A percentile compares a stretch with the other conserved stretches of the same genome.
Evolutionary conservation across 2,797 vertebrate genomes (phyloP).

Genomic region (Cyclura pinguis): DNA sequence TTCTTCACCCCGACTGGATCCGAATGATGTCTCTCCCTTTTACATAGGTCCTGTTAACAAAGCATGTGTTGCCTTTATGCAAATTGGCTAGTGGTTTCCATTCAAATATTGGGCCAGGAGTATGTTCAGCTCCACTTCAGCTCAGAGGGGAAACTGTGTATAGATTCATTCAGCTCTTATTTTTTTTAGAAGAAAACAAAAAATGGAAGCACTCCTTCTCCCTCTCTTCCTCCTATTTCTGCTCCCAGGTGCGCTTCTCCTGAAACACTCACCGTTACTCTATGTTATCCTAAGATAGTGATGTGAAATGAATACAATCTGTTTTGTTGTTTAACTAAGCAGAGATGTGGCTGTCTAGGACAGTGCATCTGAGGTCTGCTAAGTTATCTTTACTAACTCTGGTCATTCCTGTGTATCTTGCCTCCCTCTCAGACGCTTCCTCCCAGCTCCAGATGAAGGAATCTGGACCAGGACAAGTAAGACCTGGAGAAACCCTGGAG

Average conservation of each 20-base stretch:
- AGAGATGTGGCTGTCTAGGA: no score
- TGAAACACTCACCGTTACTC: no score
- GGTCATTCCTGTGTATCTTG: neutral
- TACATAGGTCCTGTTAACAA: neutral
- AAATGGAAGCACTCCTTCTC: neutral
- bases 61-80: neutral
- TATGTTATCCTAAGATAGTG: no score
- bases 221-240: neutral
- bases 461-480: conserved; percentile 17
- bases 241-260: neutral
- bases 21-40: neutral
- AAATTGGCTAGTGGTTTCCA: neutral
- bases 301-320: neutral
- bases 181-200: neutral
- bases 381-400: neutral
- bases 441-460: conserved; percentile 1
- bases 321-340: neutral
- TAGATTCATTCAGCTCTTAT: no score
- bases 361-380: neutral
- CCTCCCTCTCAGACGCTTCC: neutral
- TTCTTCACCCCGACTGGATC: neutral
- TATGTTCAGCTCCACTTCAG: no score
- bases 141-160: no score
- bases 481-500: neutral
- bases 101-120: no score